These are phyloP conservation scores for Ylistrum balloti DNA, from an alignment of 1,140 invertebrate species.

Conservation along the genomic window DNA sequence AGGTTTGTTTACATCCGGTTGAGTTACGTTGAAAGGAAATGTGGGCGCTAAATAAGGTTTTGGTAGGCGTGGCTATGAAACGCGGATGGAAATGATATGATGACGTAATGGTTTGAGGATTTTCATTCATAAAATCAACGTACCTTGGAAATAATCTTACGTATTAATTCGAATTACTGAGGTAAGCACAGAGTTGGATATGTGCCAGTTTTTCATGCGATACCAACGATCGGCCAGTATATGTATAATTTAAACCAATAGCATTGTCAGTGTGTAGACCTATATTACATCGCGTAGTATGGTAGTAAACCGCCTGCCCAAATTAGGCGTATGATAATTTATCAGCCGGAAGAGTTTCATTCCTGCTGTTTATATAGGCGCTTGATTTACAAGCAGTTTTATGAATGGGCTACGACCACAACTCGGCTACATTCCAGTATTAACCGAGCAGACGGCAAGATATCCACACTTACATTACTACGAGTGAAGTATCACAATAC, in stretches of 20 bases:
- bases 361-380: slow-evolving; percentile 37
- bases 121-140: slow-evolving; percentile 11
- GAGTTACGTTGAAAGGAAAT: slow-evolving; percentile 7
- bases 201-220: neutral
- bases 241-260: neutral
- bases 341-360: slow-evolving; percentile 18
- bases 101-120: slow-evolving; percentile 33
- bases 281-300: slow-evolving; percentile 17
- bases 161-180: neutral
- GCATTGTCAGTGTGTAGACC: neutral
- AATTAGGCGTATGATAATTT: slow-evolving; percentile 40
- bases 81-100: slow-evolving; percentile 27
- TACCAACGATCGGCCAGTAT: neutral
- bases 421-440: slow-evolving; percentile 37
- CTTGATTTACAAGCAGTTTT: slow-evolving; percentile 39
- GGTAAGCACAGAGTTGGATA: neutral
- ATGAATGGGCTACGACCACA: slow-evolving; percentile 37
- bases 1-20: slow-evolving; percentile 27
- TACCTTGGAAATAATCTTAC: neutral
- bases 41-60: slow-evolving; percentile 32
- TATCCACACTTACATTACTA: neutral
- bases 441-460: slow-evolving; percentile 2
- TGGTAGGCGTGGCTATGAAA: neutral
- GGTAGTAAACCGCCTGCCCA: neutral
- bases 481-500: slow-evolving; percentile 8